A percentile compares a stretch with the other conserved stretches of the same genome.
phyloP scores from a whole-genome alignment of 2,113 vertebrate genomes.

The Hemiprocne comata region DNA sequence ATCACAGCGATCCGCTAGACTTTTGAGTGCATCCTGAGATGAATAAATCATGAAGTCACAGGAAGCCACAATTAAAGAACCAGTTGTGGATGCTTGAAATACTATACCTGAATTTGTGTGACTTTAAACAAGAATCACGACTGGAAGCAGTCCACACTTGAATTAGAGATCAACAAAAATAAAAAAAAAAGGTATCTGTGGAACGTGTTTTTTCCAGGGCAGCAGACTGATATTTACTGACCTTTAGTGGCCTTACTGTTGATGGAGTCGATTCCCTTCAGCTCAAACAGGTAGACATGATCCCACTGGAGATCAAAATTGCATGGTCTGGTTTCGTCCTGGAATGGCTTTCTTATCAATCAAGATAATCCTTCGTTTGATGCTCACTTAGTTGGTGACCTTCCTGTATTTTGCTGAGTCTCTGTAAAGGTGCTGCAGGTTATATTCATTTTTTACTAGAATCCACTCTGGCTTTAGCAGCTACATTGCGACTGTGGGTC shows the following conservation, averaged over 20 bases:
- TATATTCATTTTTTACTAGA: neutral
- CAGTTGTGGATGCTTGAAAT: neutral
- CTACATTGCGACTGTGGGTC: neutral
- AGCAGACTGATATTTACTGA: neutral
- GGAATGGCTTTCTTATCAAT: neutral
- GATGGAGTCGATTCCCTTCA: neutral
- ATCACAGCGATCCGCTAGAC: conserved; percentile 9
- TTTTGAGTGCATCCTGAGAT: conserved; percentile 62
- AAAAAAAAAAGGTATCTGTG: neutral
- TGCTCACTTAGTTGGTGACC: conserved; percentile 10
- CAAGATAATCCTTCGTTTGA: neutral
- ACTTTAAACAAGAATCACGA: neutral
- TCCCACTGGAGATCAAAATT: neutral
- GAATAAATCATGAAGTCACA: conserved; percentile 64
- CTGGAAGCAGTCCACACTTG: neutral
- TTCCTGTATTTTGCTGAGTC: neutral
- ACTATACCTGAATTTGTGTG: neutral
- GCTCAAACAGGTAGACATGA: neutral
- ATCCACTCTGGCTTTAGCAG: neutral
- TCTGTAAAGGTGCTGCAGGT: neutral
- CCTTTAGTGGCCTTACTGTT: neutral
- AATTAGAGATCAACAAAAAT: neutral
- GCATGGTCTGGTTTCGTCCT: neutral
- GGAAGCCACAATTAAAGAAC: conserved; percentile 60
- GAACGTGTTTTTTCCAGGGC: neutral